Conservation (phyloP, 2,113 vertebrate species). For the Barbus barbus region DNA sequence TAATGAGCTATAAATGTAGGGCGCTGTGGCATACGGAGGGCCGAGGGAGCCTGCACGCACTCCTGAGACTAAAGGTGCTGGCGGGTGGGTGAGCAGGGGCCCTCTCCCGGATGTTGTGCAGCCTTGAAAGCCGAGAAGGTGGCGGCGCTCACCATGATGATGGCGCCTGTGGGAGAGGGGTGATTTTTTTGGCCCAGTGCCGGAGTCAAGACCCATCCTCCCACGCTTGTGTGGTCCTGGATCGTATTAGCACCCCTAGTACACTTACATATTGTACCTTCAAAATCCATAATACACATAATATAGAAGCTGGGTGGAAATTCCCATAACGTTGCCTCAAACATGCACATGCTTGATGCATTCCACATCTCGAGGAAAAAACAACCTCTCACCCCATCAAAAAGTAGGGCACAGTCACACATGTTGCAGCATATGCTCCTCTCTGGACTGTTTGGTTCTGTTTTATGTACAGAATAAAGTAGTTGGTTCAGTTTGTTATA, state of each 20-base stretch:
- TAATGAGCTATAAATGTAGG: slow-evolving; percentile 73
- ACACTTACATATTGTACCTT: slow-evolving; percentile 12
- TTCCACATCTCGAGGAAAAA: slow-evolving; percentile 3
- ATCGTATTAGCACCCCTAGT: slow-evolving; percentile 59
- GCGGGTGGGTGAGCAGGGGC: slow-evolving; percentile 21
- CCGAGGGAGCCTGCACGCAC: slow-evolving; percentile 19
- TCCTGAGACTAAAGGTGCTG: slow-evolving; percentile 26
- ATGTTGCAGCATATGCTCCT: neutral
- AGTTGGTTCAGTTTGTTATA: neutral
- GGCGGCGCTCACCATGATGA: slow-evolving; percentile 49
- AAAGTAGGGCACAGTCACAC: neutral
- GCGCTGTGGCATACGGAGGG: slow-evolving; percentile 52
- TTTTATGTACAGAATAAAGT: neutral
- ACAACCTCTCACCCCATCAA: slow-evolving; percentile 20
- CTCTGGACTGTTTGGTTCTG: neutral
- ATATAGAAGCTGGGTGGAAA: slow-evolving; percentile 15
- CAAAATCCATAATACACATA: slow-evolving; percentile 11
- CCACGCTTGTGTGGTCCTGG: slow-evolving; percentile 70
- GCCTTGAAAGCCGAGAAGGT: slow-evolving; percentile 73
- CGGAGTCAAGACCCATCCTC: slow-evolving; percentile 40
- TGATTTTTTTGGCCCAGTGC: slow-evolving; percentile 68
- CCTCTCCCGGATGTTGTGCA: slow-evolving; percentile 52
- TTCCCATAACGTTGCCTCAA: neutral
- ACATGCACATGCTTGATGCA: slow-evolving; percentile 10
- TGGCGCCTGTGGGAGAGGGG: slow-evolving; percentile 54